Evolutionary conservation across 1,140 invertebrate genomes (phyloP), one percentile per base, ranked within the genome.

Genomic region (Orius laevigatus): DNA sequence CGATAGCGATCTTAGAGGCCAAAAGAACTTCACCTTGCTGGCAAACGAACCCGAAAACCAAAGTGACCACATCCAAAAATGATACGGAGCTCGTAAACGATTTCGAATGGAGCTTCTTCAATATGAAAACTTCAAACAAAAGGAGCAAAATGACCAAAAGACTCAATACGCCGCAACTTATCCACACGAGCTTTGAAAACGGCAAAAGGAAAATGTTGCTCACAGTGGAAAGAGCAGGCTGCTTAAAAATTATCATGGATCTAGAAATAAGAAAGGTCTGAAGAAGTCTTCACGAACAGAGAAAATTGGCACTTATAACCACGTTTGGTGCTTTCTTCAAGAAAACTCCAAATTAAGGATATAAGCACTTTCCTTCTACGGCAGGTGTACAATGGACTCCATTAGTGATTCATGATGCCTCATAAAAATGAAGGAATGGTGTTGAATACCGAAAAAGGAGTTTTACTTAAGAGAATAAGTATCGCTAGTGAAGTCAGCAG

Each of bases 191-290:
- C 11, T 57, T 53, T 2, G 65, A 63, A 15, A 78, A 66, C 0
- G 76, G 74, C 25, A 70, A 63, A 0, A 71, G 61, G 50, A 73
- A 78, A 14, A 75, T 71, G 50, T 74, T 74, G 44, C 67, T 65
- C 53, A 76, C 62, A 16, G 50, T 57, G 2, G 58, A 58, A 1
- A 59, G 49, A 3, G 59, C 49, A 0, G 58, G 59, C 36, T 58
- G 56, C 11, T 54, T 56, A 43, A 57, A 60, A 6, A 59, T 40
- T 1, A 57, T 40, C 25, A 25, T 25, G 25, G 25, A 25, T 25
- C 25, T 25, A 8, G 25, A 25, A 25, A 25, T 25, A 25, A 25
- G 25, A 25, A 50, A 25, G 35, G 15, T 35, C 18, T 20, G 25
- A 3, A 14, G 12, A 11, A 38, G 19, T 36, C 36, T 18, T 46